Base-by-base conservation (phyloP, 2,888 invertebrate genomes). In the Macrophya annulata region DNA sequence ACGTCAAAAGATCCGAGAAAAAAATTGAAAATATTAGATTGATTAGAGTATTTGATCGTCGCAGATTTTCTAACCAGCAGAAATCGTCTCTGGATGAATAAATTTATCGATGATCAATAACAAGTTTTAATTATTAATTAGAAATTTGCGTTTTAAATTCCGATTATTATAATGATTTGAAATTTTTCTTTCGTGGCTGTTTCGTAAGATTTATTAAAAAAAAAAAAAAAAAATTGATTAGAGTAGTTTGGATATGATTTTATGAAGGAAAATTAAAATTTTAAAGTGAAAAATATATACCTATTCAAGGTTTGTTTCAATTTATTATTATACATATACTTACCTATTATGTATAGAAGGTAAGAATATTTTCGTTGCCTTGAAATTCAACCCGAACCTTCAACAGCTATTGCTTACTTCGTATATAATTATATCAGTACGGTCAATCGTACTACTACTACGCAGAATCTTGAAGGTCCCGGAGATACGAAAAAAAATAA, bases 391-490 rank as follows among this genome's bases (percentile, higher is more conserved):
- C n/a, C 55, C 55, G 1, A 55, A 55, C 55, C 55, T n/a, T 55
- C 55, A 55, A 55, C 55, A 55, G 17, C 5, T 8, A 31, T 31
- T 55, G n/a, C 55, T n/a, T 55, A n/a, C 8, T 55, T 55, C 55
- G 55, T 55, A 55, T 43, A 43, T 55, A 55, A 55, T 55, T 55
- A 55, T 55, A 55, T 55, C 55, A 55, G 55, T 55, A 55, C 55
- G 55, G 55, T 55, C 55, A 55, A 55, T 55, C 55, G n/a, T 55
- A n/a, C 55, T 55, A 55, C 55, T 55, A n/a, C 55, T 55, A 55
- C 55, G n/a, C 6, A 55, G 55, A 55, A n/a, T 55, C n/a, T n/a
- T 8, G 55, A 55, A 55, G 55, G 55, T 55, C 55, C n/a, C 2
- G 55, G 55, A 55, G 55, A 55, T 55, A 55, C n/a, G n/a, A n/a